Evolutionary conservation across 2,797 vertebrate species (phyloP), one percentile per base, ranked within the genome.

Genomic region (Falco rusticolus): DNA sequence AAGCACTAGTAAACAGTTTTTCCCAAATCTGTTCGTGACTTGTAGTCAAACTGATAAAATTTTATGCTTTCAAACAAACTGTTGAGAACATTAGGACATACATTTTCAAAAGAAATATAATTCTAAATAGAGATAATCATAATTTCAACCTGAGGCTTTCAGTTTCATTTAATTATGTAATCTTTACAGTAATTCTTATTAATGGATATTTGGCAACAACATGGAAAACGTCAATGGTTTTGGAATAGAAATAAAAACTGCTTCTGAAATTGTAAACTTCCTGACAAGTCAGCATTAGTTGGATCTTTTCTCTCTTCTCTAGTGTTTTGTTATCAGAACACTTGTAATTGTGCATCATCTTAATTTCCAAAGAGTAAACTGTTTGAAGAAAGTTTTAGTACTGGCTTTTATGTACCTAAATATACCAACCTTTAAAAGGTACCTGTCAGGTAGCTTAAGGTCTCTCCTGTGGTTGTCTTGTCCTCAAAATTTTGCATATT

Each of bases 331-430:
- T 72, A 45, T 33, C 19, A 37, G 54, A 66, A 68, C 16, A 22
- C 18, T 61, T 84, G 31, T 29, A 56, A 54, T n/a, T 61, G 28
- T 37, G 12, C 1, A 1, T 66, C 2, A 0, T 57, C 20, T 66
- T 92, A 2, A 54, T 72, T 72, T 84, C 66, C 21, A 60, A 77
- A 56, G 31, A 83, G 60, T 84, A 74, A 47, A 87, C 56, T 84
- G 29, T 93, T 94, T 81, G 43, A 92, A 91, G 92, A 86, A 82
- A 70, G 37, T 90, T 82, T 68, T 94, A 57, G 75, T 96, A 80
- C 43, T 65, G 76, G 47, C 50, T 70, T 90, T 74, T 57, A 11
- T 83, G 74, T 91, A 24, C 41, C 50, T 43, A 94, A 84, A 77
- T 80, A 96, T 53, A 65, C 59, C 65, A 92, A 66, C 68, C 19